Evolutionary conservation across 2,888 invertebrate genomes (phyloP), one percentile per base, ranked within the genome.

Genomic region (Ellobium chinense): DNA sequence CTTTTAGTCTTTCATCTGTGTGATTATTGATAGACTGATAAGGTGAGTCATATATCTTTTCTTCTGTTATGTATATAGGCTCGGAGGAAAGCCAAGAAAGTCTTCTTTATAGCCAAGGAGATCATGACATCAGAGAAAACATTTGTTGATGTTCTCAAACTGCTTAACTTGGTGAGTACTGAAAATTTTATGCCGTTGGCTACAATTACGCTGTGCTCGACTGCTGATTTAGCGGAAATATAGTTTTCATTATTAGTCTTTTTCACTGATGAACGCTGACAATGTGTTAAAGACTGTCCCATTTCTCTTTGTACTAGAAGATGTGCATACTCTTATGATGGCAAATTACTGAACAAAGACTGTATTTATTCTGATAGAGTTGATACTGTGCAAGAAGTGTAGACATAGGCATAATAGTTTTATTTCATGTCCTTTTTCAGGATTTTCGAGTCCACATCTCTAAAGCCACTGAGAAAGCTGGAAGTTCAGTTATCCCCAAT

Each of bases 51-150:
- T 56, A 5, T 31, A 34, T 69, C 0, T 54, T 54, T 34, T 27
- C 36, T 36, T 9, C 18, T 12, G 1, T 27, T 31, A 24, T 54
- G 4, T 27, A 1, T 73, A 31, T 82, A 90, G 87, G 73, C 80
- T 56, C 82, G 79, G 29, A 91, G 91, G 77, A 90, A 88, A 78
- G 88, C 88, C 58, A 91, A 91, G 74, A 94, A 94, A 88, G 89
- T 93, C 2, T 94, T 93, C 87, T 92, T 93, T 82, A 94, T 94
- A 70, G 95, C 94, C 4, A 88, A 93, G 84, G 95, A 95, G 89
- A 92, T 95, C 34, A 93, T 94, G 89, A 93, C 94, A 7, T 94
- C 95, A 4, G 95, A 95, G 87, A 89, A 92, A 85, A 93, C 93
- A 36, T 95, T 94, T 91, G 94, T 95, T 36, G 93, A 94, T 90